Percentiles rank a stretch among this genome's conserved stretches.
Evolutionary conservation across 2,888 invertebrate genomes (phyloP).

Genomic region (Galeopsomyia nigrocyanea): DNA sequence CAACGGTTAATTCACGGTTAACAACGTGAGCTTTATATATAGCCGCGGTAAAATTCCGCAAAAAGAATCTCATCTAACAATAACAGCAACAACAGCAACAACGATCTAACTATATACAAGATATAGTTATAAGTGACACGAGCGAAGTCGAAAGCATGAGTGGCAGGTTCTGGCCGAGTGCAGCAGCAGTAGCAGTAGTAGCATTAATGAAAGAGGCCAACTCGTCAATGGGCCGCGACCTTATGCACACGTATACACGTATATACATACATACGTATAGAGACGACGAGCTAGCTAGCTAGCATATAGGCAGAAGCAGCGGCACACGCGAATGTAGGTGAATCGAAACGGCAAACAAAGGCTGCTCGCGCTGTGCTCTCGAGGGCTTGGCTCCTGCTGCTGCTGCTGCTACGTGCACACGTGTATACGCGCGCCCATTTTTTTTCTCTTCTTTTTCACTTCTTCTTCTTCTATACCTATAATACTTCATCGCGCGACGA

Average conservation of each 20-base stretch:
- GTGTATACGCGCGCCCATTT: background rate
- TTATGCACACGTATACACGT: slow-evolving; percentile 64
- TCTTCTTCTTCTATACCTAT: too few species aligned
- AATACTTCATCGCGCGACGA: too few species aligned
- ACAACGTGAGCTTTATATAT: too few species aligned
- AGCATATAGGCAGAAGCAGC: too few species aligned
- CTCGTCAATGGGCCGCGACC: slow-evolving; percentile 37
- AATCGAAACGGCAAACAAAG: slow-evolving; percentile 50
- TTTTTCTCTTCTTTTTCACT: too few species aligned
- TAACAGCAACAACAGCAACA: too few species aligned
- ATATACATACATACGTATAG: slow-evolving; percentile 65
- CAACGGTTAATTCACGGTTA: too few species aligned
- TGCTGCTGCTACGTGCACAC: background rate
- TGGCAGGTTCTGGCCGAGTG: too few species aligned
- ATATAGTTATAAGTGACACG: too few species aligned
- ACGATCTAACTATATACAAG: too few species aligned
- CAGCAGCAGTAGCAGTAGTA: background rate
- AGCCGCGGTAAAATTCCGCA: background rate
- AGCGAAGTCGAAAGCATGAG: too few species aligned
- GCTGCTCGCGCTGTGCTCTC: slow-evolving; percentile 38
- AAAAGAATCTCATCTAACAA: background rate
- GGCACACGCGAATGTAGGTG: slow-evolving; percentile 16
- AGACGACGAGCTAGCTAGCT: too few species aligned
- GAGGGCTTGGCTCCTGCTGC: slow-evolving; percentile 49
- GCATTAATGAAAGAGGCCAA: slow-evolving; percentile 41